These are phyloP conservation scores for Pararge aegeria DNA, from an alignment of 1,140 invertebrate genomes.

Conservation along the genomic window DNA sequence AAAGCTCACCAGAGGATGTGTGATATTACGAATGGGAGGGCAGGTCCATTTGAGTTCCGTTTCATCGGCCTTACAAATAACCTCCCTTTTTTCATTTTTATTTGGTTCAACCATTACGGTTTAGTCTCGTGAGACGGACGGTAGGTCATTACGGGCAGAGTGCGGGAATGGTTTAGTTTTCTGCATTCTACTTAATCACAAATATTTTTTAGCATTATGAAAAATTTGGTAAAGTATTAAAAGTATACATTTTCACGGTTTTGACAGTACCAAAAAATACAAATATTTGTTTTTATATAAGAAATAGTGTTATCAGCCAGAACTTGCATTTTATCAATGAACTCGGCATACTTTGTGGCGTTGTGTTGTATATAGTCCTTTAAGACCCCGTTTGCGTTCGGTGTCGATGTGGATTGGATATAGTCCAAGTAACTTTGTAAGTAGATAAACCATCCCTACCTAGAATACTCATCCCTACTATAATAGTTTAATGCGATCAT, in stretches of 20 bases:
- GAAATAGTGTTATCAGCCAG: no score
- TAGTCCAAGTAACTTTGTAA: no score
- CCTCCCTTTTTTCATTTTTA: constrained; percentile 43
- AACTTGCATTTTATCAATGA: no score
- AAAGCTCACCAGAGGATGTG: constrained; percentile 58
- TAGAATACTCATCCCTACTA: no score
- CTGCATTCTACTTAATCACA: constrained; percentile 1
- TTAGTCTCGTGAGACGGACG: background rate
- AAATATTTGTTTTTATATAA: no score
- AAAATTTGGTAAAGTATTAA: no score
- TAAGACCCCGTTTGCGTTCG: no score
- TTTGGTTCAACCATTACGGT: constrained; percentile 50
- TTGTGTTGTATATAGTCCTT: no score
- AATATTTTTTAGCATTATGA: background rate
- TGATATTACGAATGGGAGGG: constrained; percentile 55
- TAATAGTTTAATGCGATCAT: no score
- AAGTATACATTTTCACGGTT: constrained; percentile 1
- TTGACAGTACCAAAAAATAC: background rate
- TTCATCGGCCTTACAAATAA: constrained; percentile 37
- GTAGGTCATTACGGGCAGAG: background rate
- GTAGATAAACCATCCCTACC: no score
- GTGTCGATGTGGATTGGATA: no score
- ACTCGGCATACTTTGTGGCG: no score
- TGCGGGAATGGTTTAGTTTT: constrained; percentile 14
- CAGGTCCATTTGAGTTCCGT: constrained; percentile 41